Base-by-base conservation (phyloP, 2,888 invertebrate species). In the Cyclophora punctaria region DNA sequence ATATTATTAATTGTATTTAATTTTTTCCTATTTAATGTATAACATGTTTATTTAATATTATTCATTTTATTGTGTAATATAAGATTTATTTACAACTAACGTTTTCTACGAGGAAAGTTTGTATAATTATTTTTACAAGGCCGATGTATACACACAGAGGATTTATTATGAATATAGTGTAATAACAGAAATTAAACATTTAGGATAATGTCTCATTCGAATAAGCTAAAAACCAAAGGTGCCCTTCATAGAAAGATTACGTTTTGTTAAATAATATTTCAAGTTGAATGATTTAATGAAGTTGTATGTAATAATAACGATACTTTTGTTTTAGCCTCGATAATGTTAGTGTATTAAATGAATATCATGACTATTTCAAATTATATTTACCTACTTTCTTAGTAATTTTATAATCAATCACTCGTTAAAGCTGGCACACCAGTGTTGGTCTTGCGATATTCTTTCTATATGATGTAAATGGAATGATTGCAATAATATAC, bases 141-240 rank as follows among this genome's bases (percentile, higher is more conserved):
- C 82, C 82, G 83, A 77, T 81, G 80, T 83, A 77, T 78, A 82
- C 82, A 81, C 71, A 74, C 75, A 73, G 81, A 81, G 76, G 81
- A 82, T 80, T 85, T 83, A 83, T 82, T 83, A 83, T 80, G 73
- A 75, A 78, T 79, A 75, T 83, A 85, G 81, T 78, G 75, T 83
- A 81, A 78, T 80, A 80, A 67, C 82, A 81, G 81, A 86, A 86
- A 83, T 82, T 77, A 83, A 89, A 86, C 83, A 83, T 81, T 80
- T 86, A 85, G 86, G 81, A 83, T 86, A 61, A 82, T 88, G 89
- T 83, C 80, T 79, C 90, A 90, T 91, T 88, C 78, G 86, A 82
- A 74, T 92, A 93, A 92, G 92, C 92, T 93, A 91, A 91, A 93
- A 93, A 94, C 93, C 94, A 94, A 94, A 94, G 93, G 93, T 94